Evolutionary conservation across 2,113 vertebrate species (phyloP).

Genomic region (Colistium nudipinnis): DNA sequence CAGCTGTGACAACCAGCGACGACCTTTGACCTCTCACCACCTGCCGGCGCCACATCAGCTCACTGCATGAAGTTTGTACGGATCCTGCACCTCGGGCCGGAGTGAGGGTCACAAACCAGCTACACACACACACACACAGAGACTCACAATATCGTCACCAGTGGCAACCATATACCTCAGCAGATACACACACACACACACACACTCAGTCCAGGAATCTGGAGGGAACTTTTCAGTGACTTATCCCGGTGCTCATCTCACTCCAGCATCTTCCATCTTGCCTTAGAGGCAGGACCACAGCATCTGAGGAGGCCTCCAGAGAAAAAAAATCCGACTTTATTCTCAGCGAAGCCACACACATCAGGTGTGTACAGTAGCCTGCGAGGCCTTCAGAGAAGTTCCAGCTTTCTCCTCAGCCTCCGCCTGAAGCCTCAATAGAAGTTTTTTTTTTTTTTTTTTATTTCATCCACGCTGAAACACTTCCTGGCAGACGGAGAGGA

Average conservation of each 20-base stretch:
- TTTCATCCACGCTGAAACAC: slow-evolving; percentile 3
- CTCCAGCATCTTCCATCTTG: slow-evolving; percentile 50
- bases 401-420: background rate
- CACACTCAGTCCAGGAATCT: slow-evolving; percentile 20
- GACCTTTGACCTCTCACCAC: slow-evolving; percentile 52
- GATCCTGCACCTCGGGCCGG: background rate
- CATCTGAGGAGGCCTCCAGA: slow-evolving; percentile 41
- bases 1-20: slow-evolving; percentile 49
- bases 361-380: background rate
- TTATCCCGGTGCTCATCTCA: slow-evolving; percentile 34
- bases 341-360: slow-evolving; percentile 15
- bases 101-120: slow-evolving; percentile 8
- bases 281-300: slow-evolving; percentile 45
- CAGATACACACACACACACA: slow-evolving; percentile 9
- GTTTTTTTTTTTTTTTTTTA: too few species aligned
- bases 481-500: slow-evolving; percentile 7
- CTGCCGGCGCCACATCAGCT: slow-evolving; percentile 27
- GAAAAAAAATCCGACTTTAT: slow-evolving; percentile 22
- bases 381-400: slow-evolving; percentile 10
- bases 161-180: slow-evolving; percentile 59
- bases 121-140: too few species aligned
- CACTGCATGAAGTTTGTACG: slow-evolving; percentile 18
- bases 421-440: background rate
- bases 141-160: slow-evolving; percentile 21
- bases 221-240: slow-evolving; percentile 12